Base-by-base conservation (phyloP, 1,140 invertebrate genomes). In the Telenomus remus region DNA sequence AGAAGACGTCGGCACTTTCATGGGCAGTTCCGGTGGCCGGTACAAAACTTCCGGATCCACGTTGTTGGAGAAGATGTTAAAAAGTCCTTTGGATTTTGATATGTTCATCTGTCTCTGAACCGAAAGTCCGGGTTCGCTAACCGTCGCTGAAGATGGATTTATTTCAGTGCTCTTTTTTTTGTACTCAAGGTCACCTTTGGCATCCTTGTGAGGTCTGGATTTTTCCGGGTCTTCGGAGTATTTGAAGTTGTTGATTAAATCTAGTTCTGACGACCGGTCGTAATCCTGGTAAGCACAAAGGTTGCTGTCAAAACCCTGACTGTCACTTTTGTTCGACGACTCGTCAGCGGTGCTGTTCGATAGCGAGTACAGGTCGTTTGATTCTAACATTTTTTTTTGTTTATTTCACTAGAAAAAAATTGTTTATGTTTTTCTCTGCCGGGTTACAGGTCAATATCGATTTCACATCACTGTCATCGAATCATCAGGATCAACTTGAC, bases 301-400 rank as follows among this genome's bases (percentile, higher is more conserved):
- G 0, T 85, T 80, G 9, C 63, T 48, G 2, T 81, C 80, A 37
- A 74, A 80, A 15, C 77, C 27, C n/a, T 55, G 70, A 66, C 84
- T 84, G 54, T 82, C 84, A 60, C 85, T 86, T 33, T 82, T 83
- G 37, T 86, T 86, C 11, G 86, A 87, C 19, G 84, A 78, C n/a
- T 87, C 85, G 0, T 88, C 86, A n/a, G 76, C 78, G 5, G 79
- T 81, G 47, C 66, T 78, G 49, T 42, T 80, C 51, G 60, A 78
- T 76, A 80, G 78, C 15, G 72, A 63, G 39, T 70, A 82, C 55
- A 82, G 78, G 42, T 86, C 82, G 37, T 51, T 79, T n/a, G 80
- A 63, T 56, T 87, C 84, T 85, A 87, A 87, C 37, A 16, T 34
- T 39, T 47, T n/a, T n/a, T n/a, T n/a, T n/a, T n/a, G n/a, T n/a